A percentile compares a stretch with the other conserved stretches of the same genome.
phyloP scores from a whole-genome alignment of 1,140 invertebrate species.

The Brachionus angularis region DNA sequence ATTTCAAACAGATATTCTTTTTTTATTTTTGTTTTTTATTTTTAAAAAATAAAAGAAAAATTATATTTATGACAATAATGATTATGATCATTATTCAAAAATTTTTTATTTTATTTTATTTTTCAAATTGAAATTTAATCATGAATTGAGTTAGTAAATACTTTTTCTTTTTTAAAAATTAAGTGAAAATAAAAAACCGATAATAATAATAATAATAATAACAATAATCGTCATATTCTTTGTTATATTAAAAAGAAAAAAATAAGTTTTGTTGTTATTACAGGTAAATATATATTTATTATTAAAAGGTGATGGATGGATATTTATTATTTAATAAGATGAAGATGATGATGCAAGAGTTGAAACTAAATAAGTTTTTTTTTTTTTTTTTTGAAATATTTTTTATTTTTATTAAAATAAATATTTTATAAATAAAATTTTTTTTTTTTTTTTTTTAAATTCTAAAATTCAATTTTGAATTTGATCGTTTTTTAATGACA shows the following conservation, averaged over 20 bases:
- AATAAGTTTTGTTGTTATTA: slow-evolving; percentile 34
- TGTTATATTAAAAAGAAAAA: slow-evolving; percentile 9
- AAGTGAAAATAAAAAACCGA: slow-evolving; percentile 17
- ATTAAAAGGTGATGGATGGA: slow-evolving; percentile 17
- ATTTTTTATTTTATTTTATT: slow-evolving; percentile 7
- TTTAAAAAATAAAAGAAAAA: no score
- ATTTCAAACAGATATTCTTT: no score
- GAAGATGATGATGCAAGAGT: background rate
- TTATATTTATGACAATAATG: background rate
- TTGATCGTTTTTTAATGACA: no score
- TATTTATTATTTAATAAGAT: slow-evolving; percentile 2
- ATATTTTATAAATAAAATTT: no score
- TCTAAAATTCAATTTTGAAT: no score
- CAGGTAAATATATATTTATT: background rate
- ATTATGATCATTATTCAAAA: slow-evolving; percentile 31
- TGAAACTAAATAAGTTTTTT: no score
- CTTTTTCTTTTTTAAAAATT: slow-evolving; percentile 18
- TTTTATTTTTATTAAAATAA: no score
- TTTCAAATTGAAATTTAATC: slow-evolving; percentile 30
- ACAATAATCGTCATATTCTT: slow-evolving; percentile 2
- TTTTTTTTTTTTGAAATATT: no score
- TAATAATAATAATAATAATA: slow-evolving; percentile 38
- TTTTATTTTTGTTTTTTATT: no score
- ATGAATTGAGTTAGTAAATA: slow-evolving; percentile 23
- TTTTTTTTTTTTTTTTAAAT: no score